Evolutionary conservation across 1,140 invertebrate genomes (phyloP), one percentile per base, ranked within the genome.

Genomic region (Drosophila orosa): DNA sequence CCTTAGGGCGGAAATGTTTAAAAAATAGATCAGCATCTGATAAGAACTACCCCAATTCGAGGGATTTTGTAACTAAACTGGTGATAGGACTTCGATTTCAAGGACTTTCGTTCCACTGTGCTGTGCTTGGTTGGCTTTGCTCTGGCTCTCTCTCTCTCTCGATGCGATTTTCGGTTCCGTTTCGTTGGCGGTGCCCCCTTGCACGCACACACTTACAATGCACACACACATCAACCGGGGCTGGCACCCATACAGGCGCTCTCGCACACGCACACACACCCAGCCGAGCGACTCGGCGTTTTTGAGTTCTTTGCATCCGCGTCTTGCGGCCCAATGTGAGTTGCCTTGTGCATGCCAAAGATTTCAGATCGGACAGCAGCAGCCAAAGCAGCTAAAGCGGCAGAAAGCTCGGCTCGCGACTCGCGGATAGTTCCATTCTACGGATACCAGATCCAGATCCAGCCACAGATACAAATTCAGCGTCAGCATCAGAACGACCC

Each of bases 291-390:
- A 78, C 75, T 83, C 79, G 63, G 19, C 67, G 75, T 57, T 87
- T 80, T 77, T 76, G 79, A 89, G 84, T 87, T 89, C 84, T 87
- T 87, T 83, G 79, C 84, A 87, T 87, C 83, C 79, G 83, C 84
- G 83, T 87, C 83, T 87, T 87, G 83, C 61, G 71, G 40, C 61
- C 82, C 82, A 86, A 86, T 72, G 63, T 79, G 82, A 86, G 82
- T 86, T 86, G 82, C 83, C 82, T 87, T 86, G 83, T 85, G 83
- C 84, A 86, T 78, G 83, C 72, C 83, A 86, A 86, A 86, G 82
- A 87, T 86, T 86, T 86, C 82, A 86, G 83, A 86, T 86, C 83
- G 83, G 65, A 83, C 69, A 74, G 63, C 78, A 81, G 50, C 81
- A 84, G 76, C 72, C 71, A 60, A 47, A 65, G 60, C 69, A 71